Conservation (phyloP, 2,113 vertebrate genomes). For the Sinocyclocheilus grahami region DNA sequence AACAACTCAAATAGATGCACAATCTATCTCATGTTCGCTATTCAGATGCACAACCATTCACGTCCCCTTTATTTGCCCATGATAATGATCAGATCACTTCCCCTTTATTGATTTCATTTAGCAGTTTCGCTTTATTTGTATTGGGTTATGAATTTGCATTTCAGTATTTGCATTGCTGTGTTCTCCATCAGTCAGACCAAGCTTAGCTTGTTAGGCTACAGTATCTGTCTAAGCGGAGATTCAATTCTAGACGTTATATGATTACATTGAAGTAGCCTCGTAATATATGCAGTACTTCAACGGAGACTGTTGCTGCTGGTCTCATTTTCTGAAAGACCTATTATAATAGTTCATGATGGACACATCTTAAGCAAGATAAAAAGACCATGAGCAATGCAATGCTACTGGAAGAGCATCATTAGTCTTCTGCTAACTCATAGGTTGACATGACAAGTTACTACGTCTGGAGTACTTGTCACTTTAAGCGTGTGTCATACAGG, state of each 20-base stretch:
- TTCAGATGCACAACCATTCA: conserved; percentile 34
- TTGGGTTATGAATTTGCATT: conserved; percentile 28
- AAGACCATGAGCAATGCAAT: not conserved
- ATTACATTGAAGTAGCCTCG: not conserved
- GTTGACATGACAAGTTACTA: not conserved
- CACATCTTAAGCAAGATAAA: not conserved
- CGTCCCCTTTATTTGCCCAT: conserved; percentile 10
- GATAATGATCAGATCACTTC: conserved; percentile 33
- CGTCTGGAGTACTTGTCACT: not conserved
- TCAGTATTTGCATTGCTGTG: conserved; percentile 20
- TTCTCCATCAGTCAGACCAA: not conserved
- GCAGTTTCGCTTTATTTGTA: conserved; percentile 20
- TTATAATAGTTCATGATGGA: conserved; percentile 4
- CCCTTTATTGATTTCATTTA: conserved; percentile 47
- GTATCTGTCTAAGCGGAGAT: conserved; percentile 9
- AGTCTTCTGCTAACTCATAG: not conserved
- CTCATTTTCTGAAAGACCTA: not conserved
- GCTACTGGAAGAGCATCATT: not conserved
- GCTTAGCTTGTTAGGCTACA: conserved; percentile 6
- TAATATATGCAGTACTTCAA: not conserved
- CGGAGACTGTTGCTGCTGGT: not conserved
- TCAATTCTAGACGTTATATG: not conserved
- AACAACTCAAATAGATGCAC: conserved; percentile 35
- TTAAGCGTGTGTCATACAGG: not conserved
- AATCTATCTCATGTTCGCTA: conserved; percentile 8